Base-by-base conservation (phyloP, 1,140 invertebrate species). In the Piezodorus guildinii region DNA sequence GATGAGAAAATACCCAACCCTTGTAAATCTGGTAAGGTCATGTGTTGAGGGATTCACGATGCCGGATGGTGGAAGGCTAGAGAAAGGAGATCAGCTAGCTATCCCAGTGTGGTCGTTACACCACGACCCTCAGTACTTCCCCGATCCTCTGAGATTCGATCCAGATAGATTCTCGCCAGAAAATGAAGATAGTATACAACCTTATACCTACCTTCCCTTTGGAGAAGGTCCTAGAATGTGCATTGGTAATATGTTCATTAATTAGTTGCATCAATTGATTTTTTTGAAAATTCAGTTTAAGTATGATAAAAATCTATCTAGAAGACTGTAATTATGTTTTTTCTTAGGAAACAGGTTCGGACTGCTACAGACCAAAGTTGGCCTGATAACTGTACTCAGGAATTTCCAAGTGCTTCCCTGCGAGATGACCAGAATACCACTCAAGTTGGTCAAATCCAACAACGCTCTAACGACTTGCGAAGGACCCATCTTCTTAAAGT, bases 191-290 rank as follows among this genome's bases (percentile, higher is more conserved):
- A 67, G 67, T 9, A 70, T 73, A 49, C 65, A 69, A 15, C 74
- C 73, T 0, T 66, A 60, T 27, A 74, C 80, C 0, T 90, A 83
- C 71, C 71, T 89, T 30, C 87, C 90, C 0, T 93, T 92, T 69
- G 88, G 88, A 1, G 81, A 84, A 56, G 88, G 88, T 10, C 83
- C 85, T 0, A 78, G 86, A 52, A 85, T 81, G 71, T 90, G 87
- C 71, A 88, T 90, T 67, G 87, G 85, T 82, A 39, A 39, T 5
- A 12, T 12, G 12, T 8, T 10, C 4, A 39, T 39, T 10, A 5
- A 39, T 39, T 10, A 10, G 12, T 39, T 39, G 1, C 1, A 10
- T 10, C 12, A 39, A 39, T 39, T 8, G 12, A 10, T 39, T 10
- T 6, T 10, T 77, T 2, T 70, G 68, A 65, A 69, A 69, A 63